Conservation (phyloP, 2,797 vertebrate genomes). For the Phyllotis vaccarum region DNA sequence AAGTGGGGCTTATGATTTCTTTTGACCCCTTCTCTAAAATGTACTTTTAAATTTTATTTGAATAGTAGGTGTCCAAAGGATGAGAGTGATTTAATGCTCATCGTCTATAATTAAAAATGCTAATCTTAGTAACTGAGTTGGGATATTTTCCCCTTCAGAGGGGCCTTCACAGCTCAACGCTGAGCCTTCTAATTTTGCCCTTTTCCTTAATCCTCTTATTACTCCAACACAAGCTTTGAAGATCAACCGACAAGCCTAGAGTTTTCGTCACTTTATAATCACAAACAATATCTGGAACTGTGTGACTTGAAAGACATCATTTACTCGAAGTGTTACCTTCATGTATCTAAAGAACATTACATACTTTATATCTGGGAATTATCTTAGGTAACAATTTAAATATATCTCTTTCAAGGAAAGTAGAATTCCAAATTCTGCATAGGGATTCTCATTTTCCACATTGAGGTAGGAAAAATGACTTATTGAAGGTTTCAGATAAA, state of each 20-base stretch:
- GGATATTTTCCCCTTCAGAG: conserved; percentile 41
- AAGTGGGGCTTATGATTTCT: conserved; percentile 2
- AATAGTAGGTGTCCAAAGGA: conserved; percentile 2
- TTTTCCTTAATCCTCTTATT: conserved; percentile 79
- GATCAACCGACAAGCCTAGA: conserved; percentile 56
- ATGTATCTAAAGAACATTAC: conserved; percentile 57
- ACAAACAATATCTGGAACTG: conserved; percentile 60
- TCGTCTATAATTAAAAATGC: conserved; percentile 58
- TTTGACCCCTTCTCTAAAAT: background rate
- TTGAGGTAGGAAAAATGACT: background rate
- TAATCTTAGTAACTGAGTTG: conserved; percentile 44
- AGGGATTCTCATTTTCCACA: conserved; percentile 6
- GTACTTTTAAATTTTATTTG: conserved; percentile 39
- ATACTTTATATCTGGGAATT: conserved; percentile 33
- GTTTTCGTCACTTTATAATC: conserved; percentile 80
- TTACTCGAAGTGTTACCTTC: conserved; percentile 55
- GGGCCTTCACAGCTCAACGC: conserved; percentile 58
- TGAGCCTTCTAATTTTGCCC: conserved; percentile 76
- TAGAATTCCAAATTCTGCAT: background rate
- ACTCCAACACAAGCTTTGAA: conserved; percentile 64
- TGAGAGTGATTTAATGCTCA: background rate
- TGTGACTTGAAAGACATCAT: conserved; percentile 59
- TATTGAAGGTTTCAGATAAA: conserved; percentile 17
- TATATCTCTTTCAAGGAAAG: background rate
- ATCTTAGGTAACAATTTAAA: conserved; percentile 53